phyloP scores from a whole-genome alignment of 1,140 invertebrate genomes.

The Phortica variegata region DNA sequence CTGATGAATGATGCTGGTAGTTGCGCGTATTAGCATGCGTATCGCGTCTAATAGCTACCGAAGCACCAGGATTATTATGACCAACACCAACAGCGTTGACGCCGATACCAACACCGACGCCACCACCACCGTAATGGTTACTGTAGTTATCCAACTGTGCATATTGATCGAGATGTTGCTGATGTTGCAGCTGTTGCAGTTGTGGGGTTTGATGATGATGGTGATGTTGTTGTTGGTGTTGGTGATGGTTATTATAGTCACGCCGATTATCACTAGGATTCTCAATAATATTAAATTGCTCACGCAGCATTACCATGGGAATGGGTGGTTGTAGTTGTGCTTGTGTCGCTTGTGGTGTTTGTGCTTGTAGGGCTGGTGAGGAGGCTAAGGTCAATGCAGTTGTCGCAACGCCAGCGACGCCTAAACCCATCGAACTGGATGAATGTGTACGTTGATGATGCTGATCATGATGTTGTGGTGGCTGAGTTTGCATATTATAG shows the following conservation, averaged over 20 bases:
- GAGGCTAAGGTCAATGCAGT: not conserved
- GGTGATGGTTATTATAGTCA: constrained; percentile 15
- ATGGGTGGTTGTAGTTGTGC: constrained; percentile 19
- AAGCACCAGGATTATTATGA: not conserved
- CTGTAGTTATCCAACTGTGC: constrained; percentile 23
- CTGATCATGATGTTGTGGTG: constrained; percentile 24
- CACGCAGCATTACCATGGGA: constrained; percentile 52
- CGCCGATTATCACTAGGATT: constrained; percentile 41
- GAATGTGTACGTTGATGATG: constrained; percentile 32
- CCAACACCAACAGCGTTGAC: constrained; percentile 13
- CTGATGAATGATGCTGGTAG: constrained; percentile 4
- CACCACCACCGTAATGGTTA: constrained; percentile 11
- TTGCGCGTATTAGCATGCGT: constrained; percentile 6
- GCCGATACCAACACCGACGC: constrained; percentile 4
- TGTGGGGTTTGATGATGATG: constrained; percentile 20
- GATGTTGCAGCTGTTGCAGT: constrained; percentile 39
- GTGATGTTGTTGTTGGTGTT: constrained; percentile 11
- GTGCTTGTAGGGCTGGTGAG: not conserved
- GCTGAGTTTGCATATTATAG: constrained; percentile 9
- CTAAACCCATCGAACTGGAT: constrained; percentile 17
- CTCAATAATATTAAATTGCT: constrained; percentile 55
- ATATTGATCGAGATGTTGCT: constrained; percentile 23
- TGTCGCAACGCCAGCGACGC: constrained; percentile 2
- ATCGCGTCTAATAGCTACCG: too few relatives aligned
- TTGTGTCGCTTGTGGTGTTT: not conserved